Conservation (phyloP, 2,113 vertebrate species). For the Semicossyphus pulcher region DNA sequence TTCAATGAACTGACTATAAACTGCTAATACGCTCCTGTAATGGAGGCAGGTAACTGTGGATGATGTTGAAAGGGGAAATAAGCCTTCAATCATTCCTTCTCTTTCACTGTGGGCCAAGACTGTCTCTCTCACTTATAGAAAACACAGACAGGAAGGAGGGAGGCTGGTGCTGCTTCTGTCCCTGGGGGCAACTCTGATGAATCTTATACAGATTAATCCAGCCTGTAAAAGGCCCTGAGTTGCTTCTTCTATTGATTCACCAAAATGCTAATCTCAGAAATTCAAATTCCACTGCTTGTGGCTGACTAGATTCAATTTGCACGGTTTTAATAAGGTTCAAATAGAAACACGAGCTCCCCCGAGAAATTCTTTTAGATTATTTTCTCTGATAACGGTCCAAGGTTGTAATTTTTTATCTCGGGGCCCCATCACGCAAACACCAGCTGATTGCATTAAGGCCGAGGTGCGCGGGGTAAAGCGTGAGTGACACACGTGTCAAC, state of each 20-base stretch:
- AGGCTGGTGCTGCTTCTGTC: neutral
- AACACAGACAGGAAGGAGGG: neutral
- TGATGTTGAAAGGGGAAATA: constrained; percentile 56
- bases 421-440: constrained; percentile 19
- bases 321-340: constrained; percentile 43
- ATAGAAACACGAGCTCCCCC: constrained; percentile 27
- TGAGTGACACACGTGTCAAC: constrained; percentile 36
- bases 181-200: constrained; percentile 34
- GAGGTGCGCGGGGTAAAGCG: constrained; percentile 21
- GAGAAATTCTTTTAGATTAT: constrained; percentile 31
- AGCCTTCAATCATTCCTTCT: constrained; percentile 43
- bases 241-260: constrained; percentile 48
- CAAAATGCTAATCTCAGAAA: constrained; percentile 42
- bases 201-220: constrained; percentile 41
- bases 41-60: constrained; percentile 55
- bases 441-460: constrained; percentile 27
- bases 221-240: constrained; percentile 38
- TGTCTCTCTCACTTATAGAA: constrained; percentile 14
- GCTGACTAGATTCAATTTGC: constrained; percentile 49
- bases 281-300: constrained; percentile 35
- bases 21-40: constrained; percentile 63
- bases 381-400: constrained; percentile 31
- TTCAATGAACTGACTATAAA: constrained; percentile 57
- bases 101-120: constrained; percentile 21
- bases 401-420: constrained; percentile 3